phyloP scores from a whole-genome alignment of 1,140 invertebrate genomes.

The Drosophila bifasciata region DNA sequence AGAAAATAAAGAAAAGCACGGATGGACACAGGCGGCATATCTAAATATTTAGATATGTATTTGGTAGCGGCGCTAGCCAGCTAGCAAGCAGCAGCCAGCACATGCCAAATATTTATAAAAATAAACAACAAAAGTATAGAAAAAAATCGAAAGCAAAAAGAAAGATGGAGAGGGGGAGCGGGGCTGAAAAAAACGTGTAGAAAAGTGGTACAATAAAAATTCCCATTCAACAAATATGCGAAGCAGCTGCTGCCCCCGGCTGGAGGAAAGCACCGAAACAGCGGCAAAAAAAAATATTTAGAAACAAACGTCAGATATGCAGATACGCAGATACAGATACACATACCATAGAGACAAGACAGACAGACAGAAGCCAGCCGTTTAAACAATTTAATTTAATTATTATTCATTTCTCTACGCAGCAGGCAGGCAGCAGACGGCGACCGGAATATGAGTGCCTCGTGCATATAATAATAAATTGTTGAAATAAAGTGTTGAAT shows the following conservation, averaged over 20 bases:
- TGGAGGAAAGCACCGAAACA: constrained; percentile 42
- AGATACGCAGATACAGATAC: too few species aligned
- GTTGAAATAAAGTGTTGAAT: constrained; percentile 54
- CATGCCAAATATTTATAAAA: constrained; percentile 57
- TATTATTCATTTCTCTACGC: constrained; percentile 49
- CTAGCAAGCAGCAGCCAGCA: too few species aligned
- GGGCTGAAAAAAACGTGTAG: constrained; percentile 2
- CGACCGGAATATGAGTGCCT: constrained; percentile 19
- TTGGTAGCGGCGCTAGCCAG: constrained; percentile 64
- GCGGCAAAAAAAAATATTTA: constrained; percentile 44
- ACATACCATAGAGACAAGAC: not conserved
- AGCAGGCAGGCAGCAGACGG: not conserved
- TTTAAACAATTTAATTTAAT: constrained; percentile 53
- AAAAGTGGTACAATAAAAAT: constrained; percentile 59
- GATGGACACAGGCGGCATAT: constrained; percentile 57
- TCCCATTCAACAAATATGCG: constrained; percentile 67
- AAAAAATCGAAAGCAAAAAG: too few species aligned
- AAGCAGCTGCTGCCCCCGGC: constrained; percentile 55
- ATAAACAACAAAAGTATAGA: constrained; percentile 15
- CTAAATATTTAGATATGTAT: constrained; percentile 31
- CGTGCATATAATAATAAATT: constrained; percentile 40
- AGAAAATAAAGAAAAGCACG: constrained; percentile 39
- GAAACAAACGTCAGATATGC: constrained; percentile 37
- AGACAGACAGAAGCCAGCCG: not conserved
- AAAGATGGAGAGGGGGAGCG: too few species aligned